A percentile compares a stretch with the other conserved stretches of the same genome.
Evolutionary conservation across 2,113 vertebrate species (phyloP).

Genomic region (Glaucomys volans): DNA sequence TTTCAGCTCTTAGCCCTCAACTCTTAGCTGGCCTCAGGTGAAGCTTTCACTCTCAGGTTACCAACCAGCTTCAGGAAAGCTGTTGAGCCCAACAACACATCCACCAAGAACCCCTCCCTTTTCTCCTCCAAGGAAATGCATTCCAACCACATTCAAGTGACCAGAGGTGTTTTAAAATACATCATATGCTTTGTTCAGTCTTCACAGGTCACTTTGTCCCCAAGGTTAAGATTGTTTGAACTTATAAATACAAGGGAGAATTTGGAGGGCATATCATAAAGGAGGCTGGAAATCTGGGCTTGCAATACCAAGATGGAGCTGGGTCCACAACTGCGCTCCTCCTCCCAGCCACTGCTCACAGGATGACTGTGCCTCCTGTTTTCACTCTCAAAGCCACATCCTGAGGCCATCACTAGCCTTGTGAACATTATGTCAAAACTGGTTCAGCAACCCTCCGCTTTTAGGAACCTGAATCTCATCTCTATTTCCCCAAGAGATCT

Average conservation of each 20-base stretch:
- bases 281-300: neutral
- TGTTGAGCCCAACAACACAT: neutral
- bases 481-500: neutral
- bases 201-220: neutral
- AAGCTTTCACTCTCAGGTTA: neutral
- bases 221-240: neutral
- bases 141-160: neutral
- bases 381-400: neutral
- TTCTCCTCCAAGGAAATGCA: neutral
- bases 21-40: neutral
- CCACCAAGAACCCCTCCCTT: neutral
- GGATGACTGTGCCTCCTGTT: neutral
- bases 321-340: rapidly evolving
- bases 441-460: neutral
- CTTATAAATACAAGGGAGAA: neutral
- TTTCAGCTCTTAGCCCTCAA: neutral
- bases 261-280: neutral
- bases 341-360: neutral
- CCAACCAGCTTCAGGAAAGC: neutral
- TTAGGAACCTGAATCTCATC: neutral
- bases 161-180: neutral
- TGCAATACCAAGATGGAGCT: neutral
- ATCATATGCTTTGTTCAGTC: neutral
- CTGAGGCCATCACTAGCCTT: neutral
- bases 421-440: neutral